Evolutionary conservation across 2,888 invertebrate species (phyloP), one percentile per base, ranked within the genome.

Genomic region (Polyploca ridens): DNA sequence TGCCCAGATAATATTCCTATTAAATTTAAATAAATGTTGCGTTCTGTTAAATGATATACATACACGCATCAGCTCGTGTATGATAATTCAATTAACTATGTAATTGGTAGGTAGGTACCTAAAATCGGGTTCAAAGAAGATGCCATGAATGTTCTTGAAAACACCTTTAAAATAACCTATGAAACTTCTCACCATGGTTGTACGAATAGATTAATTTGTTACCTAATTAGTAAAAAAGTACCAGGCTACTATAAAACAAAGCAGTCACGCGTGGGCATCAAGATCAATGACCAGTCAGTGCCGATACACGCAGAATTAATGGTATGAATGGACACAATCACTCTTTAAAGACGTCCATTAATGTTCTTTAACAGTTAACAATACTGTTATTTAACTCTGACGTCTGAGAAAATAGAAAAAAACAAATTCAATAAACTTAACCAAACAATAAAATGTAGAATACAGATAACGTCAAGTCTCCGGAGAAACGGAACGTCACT

Each of bases 401-500:
- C 44, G 61, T 61, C 27, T 61, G 41, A 41, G 41, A 16, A 77
- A 72, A 70, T 7, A 41, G 41, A 69, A 74, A 73, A 64, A 66
- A 69, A 67, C 57, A 76, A 76, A 77, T 82, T 82, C 79, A 79
- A 85, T 82, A 79, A 78, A 77, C 71, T 70, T 63, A 62, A 62
- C 63, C 73, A 76, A 77, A 74, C 73, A 68, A 79, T 76, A 65
- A 76, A 78, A 73, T 61, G 61, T 61, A 61, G 44, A 78, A 75
- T 58, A 69, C 54, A 82, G 84, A 85, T 85, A 84, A 83, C 75
- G 83, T 83, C 84, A 82, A 75, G 69, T 69, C 71, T 71, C 67
- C 60, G 72, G 67, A 85, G 79, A 77, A 87, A 89, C 79, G 86
- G 81, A 87, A 87, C 82, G 81, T 86, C 82, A 85, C 82, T 90